Percentiles rank a stretch among this genome's conserved stretches.
Evolutionary conservation across 1,140 invertebrate species (phyloP).

Genomic region (Vanessa tameamea): DNA sequence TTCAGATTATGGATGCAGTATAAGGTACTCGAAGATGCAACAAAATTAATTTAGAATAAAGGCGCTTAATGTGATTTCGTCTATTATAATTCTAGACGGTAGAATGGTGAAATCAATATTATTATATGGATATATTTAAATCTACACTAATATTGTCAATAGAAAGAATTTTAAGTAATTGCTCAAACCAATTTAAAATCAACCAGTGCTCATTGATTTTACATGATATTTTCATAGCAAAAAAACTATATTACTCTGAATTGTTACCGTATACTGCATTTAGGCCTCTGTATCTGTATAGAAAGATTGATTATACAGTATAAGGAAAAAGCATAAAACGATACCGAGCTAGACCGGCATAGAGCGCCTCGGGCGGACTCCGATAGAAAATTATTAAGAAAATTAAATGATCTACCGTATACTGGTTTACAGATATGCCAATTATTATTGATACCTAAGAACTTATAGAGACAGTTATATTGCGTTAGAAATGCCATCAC

Average conservation of each 20-base stretch:
- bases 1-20: constrained; percentile 48
- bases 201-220: too few relatives aligned
- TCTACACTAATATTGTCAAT: too few relatives aligned
- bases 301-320: constrained; percentile 70
- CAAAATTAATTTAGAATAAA: too few relatives aligned
- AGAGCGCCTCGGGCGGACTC: constrained; percentile 57
- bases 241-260: neutral
- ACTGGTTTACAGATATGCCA: constrained; percentile 73
- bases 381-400: constrained; percentile 80
- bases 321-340: constrained; percentile 66
- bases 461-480: neutral
- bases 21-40: constrained; percentile 15
- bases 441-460: constrained; percentile 74
- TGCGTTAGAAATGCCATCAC: neutral
- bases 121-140: too few relatives aligned
- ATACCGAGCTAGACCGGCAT: constrained; percentile 52
- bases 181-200: too few relatives aligned
- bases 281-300: constrained; percentile 39
- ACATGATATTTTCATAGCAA: too few relatives aligned
- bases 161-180: too few relatives aligned
- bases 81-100: too few relatives aligned
- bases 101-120: too few relatives aligned
- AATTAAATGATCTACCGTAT: constrained; percentile 79
- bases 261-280: constrained; percentile 12
- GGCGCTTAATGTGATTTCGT: too few relatives aligned